Evolutionary conservation across 2,113 vertebrate genomes (phyloP).

Genomic region (Verasper variegatus): DNA sequence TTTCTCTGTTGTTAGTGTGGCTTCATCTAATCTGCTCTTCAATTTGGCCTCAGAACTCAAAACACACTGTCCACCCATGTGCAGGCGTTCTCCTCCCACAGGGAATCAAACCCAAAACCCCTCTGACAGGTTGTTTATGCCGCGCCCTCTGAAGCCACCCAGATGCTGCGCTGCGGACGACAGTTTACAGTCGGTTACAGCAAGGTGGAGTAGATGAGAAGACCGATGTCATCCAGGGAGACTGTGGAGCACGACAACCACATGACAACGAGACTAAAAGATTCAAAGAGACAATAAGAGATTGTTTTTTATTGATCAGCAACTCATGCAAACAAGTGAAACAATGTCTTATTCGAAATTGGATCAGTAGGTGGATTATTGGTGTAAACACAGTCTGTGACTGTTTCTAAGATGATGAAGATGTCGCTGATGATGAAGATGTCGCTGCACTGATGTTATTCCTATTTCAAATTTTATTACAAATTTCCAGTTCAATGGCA

Average conservation of each 20-base stretch:
- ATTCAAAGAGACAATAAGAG: no score
- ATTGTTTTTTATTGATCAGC: no score
- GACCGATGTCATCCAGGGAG: slow-evolving; percentile 7
- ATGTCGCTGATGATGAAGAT: no score
- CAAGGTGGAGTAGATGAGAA: slow-evolving; percentile 22
- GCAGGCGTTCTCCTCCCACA: slow-evolving; percentile 41
- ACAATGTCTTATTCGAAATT: no score
- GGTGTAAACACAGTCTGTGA: no score
- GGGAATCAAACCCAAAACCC: slow-evolving; percentile 28
- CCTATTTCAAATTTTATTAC: no score
- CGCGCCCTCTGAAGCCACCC: slow-evolving; percentile 59
- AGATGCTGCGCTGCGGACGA: slow-evolving; percentile 21
- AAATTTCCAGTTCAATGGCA: no score
- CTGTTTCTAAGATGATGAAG: no score
- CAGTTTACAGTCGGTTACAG: slow-evolving; percentile 23
- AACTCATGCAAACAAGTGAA: no score
- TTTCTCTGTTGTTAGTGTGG: slow-evolving; percentile 57
- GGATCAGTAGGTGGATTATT: no score
- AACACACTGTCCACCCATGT: slow-evolving; percentile 52
- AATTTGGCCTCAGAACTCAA: slow-evolving; percentile 62
- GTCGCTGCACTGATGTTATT: no score
- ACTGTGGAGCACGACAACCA: neutral
- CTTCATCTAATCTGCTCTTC: slow-evolving; percentile 52
- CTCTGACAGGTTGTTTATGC: slow-evolving; percentile 51
- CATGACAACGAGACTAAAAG: no score